Evolutionary conservation across 1,140 invertebrate species (phyloP).

Genomic region (Drosophila parvula): DNA sequence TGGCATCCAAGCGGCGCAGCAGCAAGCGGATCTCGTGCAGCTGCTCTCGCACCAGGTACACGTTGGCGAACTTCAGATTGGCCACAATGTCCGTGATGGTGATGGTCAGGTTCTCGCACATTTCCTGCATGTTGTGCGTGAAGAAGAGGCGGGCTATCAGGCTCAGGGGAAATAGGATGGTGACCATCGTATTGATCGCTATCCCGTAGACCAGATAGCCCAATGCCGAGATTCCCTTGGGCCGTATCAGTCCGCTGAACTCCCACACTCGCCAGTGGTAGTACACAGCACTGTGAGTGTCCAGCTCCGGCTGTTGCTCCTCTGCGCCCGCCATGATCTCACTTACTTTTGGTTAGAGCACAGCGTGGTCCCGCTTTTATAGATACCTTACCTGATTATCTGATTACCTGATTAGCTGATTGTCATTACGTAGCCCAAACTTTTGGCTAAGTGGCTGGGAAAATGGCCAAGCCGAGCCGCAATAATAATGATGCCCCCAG

Average conservation of each 20-base stretch:
- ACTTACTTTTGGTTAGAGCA: neutral
- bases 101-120: conserved; percentile 77
- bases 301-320: neutral
- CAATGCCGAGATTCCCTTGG: neutral
- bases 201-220: conserved; percentile 37
- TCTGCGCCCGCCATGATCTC: neutral
- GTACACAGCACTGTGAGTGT: conserved; percentile 56
- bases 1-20: conserved; percentile 43
- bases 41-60: conserved; percentile 60
- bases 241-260: conserved; percentile 56
- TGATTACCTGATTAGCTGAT: conserved; percentile 3
- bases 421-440: conserved; percentile 6
- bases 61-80: conserved; percentile 74
- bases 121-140: conserved; percentile 50
- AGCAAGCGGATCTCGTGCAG: conserved; percentile 46
- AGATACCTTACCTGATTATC: neutral
- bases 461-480: conserved; percentile 1
- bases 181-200: conserved; percentile 57
- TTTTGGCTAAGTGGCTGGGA: conserved; percentile 39
- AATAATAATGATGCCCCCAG: conserved; percentile 18
- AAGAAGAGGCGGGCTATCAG: conserved; percentile 59
- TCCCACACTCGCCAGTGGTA: conserved; percentile 73
- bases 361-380: neutral
- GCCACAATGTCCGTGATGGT: conserved; percentile 72
- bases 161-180: conserved; percentile 68